Conservation (phyloP, 2,113 vertebrate species). For the Melanerpes aurifrons region DNA sequence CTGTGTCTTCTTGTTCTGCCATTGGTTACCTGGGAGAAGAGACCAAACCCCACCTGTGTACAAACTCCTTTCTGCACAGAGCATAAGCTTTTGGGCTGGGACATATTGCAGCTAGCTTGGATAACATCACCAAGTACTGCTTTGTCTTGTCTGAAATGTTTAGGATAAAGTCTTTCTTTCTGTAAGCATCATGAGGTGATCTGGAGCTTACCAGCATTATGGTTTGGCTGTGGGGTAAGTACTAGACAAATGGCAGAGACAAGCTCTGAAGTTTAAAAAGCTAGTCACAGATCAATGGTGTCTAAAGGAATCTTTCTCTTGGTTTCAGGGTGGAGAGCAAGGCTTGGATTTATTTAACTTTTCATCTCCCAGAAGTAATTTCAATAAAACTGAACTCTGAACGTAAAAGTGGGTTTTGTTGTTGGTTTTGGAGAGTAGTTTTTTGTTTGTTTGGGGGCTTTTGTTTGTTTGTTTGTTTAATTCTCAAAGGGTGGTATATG, state of each 20-base stretch:
- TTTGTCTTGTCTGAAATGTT: not conserved
- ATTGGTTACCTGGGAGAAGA: too few relatives aligned
- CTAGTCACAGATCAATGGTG: not conserved
- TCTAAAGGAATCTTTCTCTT: not conserved
- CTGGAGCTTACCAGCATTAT: not conserved
- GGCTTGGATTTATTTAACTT: not conserved
- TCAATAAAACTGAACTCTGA: not conserved
- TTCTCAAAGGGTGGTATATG: not conserved
- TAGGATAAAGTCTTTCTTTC: not conserved
- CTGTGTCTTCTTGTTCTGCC: too few relatives aligned
- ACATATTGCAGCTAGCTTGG: not conserved
- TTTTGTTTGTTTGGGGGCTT: not conserved
- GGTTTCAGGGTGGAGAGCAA: not conserved
- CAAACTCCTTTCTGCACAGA: not conserved
- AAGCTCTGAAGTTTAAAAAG: not conserved
- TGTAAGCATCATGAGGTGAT: not conserved
- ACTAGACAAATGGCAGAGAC: not conserved
- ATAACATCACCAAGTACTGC: fast-evolving
- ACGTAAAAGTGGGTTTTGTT: not conserved
- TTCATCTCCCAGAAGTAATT: not conserved
- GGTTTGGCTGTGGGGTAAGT: not conserved
- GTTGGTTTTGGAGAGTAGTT: not conserved
- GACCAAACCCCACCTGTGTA: too few relatives aligned
- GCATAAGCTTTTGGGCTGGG: not conserved
- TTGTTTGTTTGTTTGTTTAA: not conserved